A percentile compares a stretch with the other conserved stretches of the same genome.
phyloP scores from a whole-genome alignment of 2,113 vertebrate species.

The Leptobrachium ailaonicum region DNA sequence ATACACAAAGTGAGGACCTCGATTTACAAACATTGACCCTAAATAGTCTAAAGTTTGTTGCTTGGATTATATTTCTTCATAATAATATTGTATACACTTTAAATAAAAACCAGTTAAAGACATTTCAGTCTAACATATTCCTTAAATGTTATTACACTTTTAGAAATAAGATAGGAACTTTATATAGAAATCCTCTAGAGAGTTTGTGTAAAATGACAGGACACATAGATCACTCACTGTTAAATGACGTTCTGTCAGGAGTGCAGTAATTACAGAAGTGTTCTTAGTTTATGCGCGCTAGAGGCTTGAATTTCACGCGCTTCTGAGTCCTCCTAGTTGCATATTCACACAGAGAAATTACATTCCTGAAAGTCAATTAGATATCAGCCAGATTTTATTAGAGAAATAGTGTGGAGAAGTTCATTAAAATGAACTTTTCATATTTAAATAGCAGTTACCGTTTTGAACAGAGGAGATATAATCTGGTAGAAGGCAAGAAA shows the following conservation, averaged over 20 bases:
- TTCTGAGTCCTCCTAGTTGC: conserved; percentile 20
- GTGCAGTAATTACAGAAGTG: conserved; percentile 4
- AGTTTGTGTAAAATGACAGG: background rate
- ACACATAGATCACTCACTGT: conserved; percentile 16
- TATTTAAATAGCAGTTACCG: background rate
- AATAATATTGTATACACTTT: too few species aligned
- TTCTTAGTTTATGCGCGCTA: conserved; percentile 9
- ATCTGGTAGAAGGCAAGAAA: too few species aligned
- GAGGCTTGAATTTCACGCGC: conserved; percentile 2
- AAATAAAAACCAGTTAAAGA: too few species aligned
- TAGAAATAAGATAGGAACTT: too few species aligned
- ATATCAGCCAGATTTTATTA: conserved; percentile 13
- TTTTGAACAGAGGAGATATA: background rate
- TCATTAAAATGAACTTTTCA: conserved; percentile 16
- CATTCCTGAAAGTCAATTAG: conserved; percentile 19
- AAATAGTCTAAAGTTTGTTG: too few species aligned
- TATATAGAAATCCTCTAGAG: background rate
- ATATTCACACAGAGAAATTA: conserved; percentile 13
- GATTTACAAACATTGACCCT: too few species aligned
- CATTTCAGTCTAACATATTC: too few species aligned
- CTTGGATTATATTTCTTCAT: too few species aligned
- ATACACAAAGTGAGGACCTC: too few species aligned
- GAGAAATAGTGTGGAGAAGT: background rate
- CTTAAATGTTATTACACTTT: too few species aligned
- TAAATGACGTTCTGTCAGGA: conserved; percentile 14